These are phyloP conservation scores for Eueremaeus valkanovi DNA, from an alignment of 2,888 invertebrate species.

Conservation along the genomic window DNA sequence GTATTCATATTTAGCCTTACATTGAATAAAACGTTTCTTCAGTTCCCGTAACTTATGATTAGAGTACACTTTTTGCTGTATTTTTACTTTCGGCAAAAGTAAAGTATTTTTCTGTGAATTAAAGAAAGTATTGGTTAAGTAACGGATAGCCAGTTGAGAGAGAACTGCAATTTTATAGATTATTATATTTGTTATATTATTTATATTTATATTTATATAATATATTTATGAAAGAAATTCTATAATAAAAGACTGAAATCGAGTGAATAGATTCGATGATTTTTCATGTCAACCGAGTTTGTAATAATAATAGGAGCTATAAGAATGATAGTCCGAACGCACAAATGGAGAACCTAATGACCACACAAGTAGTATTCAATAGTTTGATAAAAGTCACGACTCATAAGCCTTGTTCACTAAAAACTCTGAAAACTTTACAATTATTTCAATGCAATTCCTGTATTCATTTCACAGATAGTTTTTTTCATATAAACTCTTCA, in stretches of 20 bases:
- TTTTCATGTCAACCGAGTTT: constrained; percentile 25
- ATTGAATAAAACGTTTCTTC: too few species aligned
- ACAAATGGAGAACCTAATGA: constrained; percentile 13
- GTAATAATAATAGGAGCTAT: constrained; percentile 21
- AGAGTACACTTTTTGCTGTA: too few species aligned
- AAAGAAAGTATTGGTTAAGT: too few species aligned
- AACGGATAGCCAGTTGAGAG: too few species aligned
- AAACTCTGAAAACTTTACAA: constrained; percentile 11
- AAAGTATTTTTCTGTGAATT: too few species aligned
- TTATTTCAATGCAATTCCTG: background rate
- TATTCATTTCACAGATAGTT: background rate
- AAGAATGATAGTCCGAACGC: constrained; percentile 1
- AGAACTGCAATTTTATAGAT: background rate
- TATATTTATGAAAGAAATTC: background rate
- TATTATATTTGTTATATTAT: background rate
- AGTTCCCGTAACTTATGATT: too few species aligned
- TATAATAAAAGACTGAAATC: background rate
- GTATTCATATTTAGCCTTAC: too few species aligned
- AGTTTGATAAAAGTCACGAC: constrained; percentile 29
- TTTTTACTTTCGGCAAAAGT: too few species aligned
- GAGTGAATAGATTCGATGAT: constrained; percentile 28
- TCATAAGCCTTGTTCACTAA: background rate
- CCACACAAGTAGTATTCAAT: constrained; percentile 34
- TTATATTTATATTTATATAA: background rate
- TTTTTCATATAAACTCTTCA: background rate